Evolutionary conservation across 2,113 vertebrate species (phyloP), one percentile per base, ranked within the genome.

Genomic region (Marcusenius ussheri): DNA sequence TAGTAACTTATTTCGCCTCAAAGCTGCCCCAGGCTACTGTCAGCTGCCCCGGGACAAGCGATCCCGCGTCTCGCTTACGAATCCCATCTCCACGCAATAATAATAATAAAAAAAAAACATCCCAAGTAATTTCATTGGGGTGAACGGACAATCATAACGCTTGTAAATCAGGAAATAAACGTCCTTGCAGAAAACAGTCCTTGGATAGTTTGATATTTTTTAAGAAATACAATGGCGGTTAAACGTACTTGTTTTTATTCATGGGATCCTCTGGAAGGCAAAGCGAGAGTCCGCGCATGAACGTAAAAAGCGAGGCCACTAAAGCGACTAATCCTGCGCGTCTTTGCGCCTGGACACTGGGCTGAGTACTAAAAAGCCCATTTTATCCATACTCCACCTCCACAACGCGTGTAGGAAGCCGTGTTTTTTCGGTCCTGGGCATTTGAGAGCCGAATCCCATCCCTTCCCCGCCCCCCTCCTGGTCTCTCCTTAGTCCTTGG

Each of bases 381-480:
- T 70, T 88, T 74, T 74, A 70, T 70, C 88, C 88, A 39, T 80
- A 80, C 58, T 88, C 88, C 58, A 66, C 53, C 39, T 66, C 58
- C 39, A 49, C 88, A 46, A 66, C 21, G 62, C 42, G 62, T 19
- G n/a, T 88, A 49, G 88, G 15, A 62, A 88, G 58, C 58, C 46
- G 88, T 49, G 88, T 49, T 74, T 49, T 70, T 56, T 47, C 58
- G 89, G 62, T 90, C 62, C 85, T 80, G 31, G 39, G n/a, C 85
- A 83, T 88, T 83, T 74, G 85, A 53, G 49, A 21, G 49, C 39
- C 49, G 47, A 74, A 11, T 89, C 58, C 85, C 45, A 35, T 42
- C 45, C 50, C 89, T 77, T 87, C 74, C 74, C 74, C 74, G 74
- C 74, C 74, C 74, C 62, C 74, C 31, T 35, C 31, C 74, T 42